A percentile compares a stretch with the other conserved stretches of the same genome.
These are phyloP conservation scores for Drosophila navojoa DNA, from an alignment of 1,140 invertebrate genomes.

Conservation along the genomic window DNA sequence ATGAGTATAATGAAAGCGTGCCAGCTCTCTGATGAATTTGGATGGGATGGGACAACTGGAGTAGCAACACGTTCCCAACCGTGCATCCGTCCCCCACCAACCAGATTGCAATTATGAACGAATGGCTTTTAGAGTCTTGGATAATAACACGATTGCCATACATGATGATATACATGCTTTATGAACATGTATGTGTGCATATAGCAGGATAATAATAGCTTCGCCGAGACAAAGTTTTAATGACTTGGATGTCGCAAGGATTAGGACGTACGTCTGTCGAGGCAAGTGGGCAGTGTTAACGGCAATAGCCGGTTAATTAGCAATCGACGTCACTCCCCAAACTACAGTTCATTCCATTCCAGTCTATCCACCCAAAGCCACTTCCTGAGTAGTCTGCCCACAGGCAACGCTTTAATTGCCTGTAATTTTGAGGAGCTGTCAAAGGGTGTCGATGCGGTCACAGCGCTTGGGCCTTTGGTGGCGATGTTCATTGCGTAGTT, in stretches of 20 bases:
- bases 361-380: slow-evolving; percentile 1
- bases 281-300: slow-evolving; percentile 13
- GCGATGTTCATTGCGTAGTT: slow-evolving; percentile 19
- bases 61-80: slow-evolving; percentile 26
- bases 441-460: not conserved
- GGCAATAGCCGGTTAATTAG: slow-evolving; percentile 36
- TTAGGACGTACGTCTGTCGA: not conserved
- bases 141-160: slow-evolving; percentile 37
- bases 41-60: not conserved
- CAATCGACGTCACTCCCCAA: slow-evolving; percentile 9
- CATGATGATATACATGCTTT: not conserved
- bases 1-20: not conserved
- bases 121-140: slow-evolving; percentile 49
- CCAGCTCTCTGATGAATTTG: not conserved
- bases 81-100: not conserved
- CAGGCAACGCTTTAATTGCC: slow-evolving; percentile 35
- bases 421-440: slow-evolving; percentile 22
- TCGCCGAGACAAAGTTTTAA: slow-evolving; percentile 42
- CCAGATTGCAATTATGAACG: slow-evolving; percentile 47
- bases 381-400: slow-evolving; percentile 11
- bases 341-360: not conserved
- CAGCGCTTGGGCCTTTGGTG: not conserved
- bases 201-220: not conserved
- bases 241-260: slow-evolving; percentile 20
- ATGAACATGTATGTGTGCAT: not conserved